These are phyloP conservation scores for Myioborus miniatus DNA, from an alignment of 2,797 vertebrate species.

Conservation along the genomic window DNA sequence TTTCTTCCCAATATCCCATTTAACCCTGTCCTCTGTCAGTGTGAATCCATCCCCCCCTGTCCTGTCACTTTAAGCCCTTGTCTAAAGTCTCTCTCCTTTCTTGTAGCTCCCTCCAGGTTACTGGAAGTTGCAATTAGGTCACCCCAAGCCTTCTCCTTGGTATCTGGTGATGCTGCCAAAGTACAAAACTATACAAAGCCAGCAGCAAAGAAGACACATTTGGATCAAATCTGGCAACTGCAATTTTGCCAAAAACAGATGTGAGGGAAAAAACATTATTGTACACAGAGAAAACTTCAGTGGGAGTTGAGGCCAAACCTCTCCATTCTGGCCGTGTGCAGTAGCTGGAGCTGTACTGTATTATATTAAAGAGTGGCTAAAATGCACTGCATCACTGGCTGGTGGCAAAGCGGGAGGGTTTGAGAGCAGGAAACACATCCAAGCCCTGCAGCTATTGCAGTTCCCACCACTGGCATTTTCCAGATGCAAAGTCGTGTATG, in stretches of 20 bases:
- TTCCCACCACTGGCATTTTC: background rate
- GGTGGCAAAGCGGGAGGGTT: background rate
- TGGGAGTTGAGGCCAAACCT: background rate
- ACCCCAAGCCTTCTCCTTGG: background rate
- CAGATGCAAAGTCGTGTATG: background rate
- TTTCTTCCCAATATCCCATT: background rate
- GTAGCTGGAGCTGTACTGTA: background rate
- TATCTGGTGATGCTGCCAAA: background rate
- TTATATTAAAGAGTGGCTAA: background rate
- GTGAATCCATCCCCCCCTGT: background rate
- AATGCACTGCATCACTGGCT: background rate
- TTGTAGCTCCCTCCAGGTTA: background rate
- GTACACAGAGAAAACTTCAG: background rate
- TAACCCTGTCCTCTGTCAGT: background rate
- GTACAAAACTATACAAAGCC: background rate
- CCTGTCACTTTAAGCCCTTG: background rate
- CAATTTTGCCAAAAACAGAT: background rate
- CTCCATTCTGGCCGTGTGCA: background rate
- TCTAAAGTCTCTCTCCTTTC: background rate
- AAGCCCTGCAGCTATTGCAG: background rate
- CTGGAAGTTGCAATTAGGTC: background rate
- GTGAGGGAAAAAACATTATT: background rate
- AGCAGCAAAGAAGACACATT: background rate
- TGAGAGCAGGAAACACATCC: background rate
- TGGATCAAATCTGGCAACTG: background rate